Evolutionary conservation across 1,140 invertebrate species (phyloP).

Genomic region (Mactra quadrangularis): DNA sequence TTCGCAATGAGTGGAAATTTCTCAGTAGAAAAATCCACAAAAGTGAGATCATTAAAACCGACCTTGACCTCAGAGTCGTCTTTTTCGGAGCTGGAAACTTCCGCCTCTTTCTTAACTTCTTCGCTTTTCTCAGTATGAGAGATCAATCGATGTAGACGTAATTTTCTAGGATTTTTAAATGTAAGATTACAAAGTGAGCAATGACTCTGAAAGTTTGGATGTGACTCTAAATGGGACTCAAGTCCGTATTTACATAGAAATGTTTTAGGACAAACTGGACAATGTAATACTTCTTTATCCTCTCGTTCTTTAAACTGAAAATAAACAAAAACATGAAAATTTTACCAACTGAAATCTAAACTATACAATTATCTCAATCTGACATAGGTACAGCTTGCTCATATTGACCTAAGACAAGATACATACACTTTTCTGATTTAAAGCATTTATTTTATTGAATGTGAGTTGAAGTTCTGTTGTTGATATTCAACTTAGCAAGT

Average conservation of each 20-base stretch:
- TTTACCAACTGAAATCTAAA: too few relatives aligned
- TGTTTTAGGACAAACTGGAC: constrained; percentile 85
- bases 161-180: constrained; percentile 88
- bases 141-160: constrained; percentile 88
- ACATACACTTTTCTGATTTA: too few relatives aligned
- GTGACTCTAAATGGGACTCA: constrained; percentile 88
- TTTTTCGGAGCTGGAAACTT: constrained; percentile 37
- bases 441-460: too few relatives aligned
- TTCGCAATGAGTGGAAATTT: constrained; percentile 92
- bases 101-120: constrained; percentile 40
- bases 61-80: constrained; percentile 66
- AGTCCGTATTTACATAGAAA: constrained; percentile 86
- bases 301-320: constrained; percentile 50
- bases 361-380: too few relatives aligned
- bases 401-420: too few relatives aligned
- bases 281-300: constrained; percentile 73
- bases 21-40: constrained; percentile 90
- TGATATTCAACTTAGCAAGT: too few relatives aligned
- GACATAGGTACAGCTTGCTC: too few relatives aligned
- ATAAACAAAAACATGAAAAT: not conserved
- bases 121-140: constrained; percentile 83
- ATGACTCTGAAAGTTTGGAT: constrained; percentile 88
- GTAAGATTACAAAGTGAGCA: constrained; percentile 89
- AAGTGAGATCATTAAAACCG: constrained; percentile 90
- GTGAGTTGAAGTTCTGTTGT: too few relatives aligned